A percentile compares a stretch with the other conserved stretches of the same genome.
Conservation (phyloP, 2,888 invertebrate species). For the Plebejus anna region DNA sequence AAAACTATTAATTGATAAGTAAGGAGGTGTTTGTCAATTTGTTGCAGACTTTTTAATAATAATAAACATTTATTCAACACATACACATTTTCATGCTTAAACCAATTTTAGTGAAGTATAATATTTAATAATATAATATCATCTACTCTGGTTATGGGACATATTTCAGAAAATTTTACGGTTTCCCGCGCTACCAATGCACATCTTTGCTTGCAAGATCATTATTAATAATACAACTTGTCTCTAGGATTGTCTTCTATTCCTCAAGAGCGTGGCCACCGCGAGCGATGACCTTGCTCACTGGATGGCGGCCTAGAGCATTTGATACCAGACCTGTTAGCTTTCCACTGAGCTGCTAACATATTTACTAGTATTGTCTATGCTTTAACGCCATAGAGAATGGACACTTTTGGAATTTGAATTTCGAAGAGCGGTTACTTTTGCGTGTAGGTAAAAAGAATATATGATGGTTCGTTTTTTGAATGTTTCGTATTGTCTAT, state of each 20-base stretch:
- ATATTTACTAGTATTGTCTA: conserved; percentile 20
- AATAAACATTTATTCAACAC: no score
- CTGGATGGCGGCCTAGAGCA: conserved; percentile 52
- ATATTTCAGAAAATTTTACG: no score
- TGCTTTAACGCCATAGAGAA: background rate
- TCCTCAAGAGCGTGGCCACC: conserved; percentile 38
- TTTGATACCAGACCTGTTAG: conserved; percentile 46
- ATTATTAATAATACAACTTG: background rate
- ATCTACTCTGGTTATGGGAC: no score
- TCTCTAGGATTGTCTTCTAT: conserved; percentile 21
- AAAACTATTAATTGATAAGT: no score
- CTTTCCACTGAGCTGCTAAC: conserved; percentile 35
- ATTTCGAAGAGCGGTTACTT: background rate
- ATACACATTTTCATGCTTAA: no score
- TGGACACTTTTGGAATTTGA: background rate
- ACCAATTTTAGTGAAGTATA: no score
- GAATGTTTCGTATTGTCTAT: background rate
- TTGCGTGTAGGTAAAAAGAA: no score
- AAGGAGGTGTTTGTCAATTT: no score
- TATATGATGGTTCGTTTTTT: background rate
- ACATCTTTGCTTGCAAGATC: background rate
- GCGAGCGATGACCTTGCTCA: conserved; percentile 41
- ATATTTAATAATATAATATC: no score
- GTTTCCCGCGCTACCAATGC: background rate
- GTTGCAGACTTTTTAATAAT: no score